Base-by-base conservation (phyloP, 2,113 vertebrate genomes). In the Mastomys natalensis region DNA sequence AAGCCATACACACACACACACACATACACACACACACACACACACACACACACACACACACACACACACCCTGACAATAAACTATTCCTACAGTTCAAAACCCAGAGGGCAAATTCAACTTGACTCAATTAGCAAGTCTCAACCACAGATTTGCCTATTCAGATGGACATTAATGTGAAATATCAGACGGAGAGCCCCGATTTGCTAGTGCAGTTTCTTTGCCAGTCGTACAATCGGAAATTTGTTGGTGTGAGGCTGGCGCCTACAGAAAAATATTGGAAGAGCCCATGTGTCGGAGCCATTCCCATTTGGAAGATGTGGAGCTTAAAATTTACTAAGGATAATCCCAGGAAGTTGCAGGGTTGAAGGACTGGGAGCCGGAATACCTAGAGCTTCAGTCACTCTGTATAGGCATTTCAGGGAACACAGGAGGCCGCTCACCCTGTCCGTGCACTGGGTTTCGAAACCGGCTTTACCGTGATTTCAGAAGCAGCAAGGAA, bases 321-420 rank as follows among this genome's bases (percentile, higher is more conserved):
- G 40, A 96, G 58, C 26, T 89, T 48, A 95, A 95, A 73, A 82
- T 91, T 97, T 58, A 96, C 55, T 34, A 91, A 89, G 88, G 86
- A 87, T 96, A 91, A 43, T 26, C 68, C 62, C 55, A 2, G 40
- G 62, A 96, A 51, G 43, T n/a, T 60, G 73, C n/a, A 92, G 62
- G 72, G 68, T 13, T 80, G 16, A 95, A 91, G 80, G 29, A 66
- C 45, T 48, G 70, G 29, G 29, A 91, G 40, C 12, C 45, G 11
- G 68, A 68, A 77, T n/a, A 29, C 81, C 22, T 43, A 66, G 40
- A 84, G 89, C 87, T 89, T 82, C 72, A 84, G 40, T 78, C 86
- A 68, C 62, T 29, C 81, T 58, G 7, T 62, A 90, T n/a, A 95
- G 51, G 51, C 84, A 64, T 94, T 95, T 96, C 51, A 90, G 81